Evolutionary conservation across 30 jellyfish, hydroid and myxozoan genomes (phyloP).

Genomic region (Turritopsis dohrnii): DNA sequence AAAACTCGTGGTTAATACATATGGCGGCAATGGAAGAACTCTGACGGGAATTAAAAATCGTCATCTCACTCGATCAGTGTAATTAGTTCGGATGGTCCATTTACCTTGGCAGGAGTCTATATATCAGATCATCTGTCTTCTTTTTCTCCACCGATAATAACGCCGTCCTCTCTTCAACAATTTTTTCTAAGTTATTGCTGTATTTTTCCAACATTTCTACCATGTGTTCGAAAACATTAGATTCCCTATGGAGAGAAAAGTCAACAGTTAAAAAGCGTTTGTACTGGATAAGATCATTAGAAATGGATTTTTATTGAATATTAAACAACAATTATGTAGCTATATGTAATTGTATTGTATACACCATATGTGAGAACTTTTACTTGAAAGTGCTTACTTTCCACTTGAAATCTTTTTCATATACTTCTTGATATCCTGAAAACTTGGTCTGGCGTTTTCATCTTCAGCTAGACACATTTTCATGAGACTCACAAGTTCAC

Average conservation of each 20-base stretch:
- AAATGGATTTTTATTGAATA: too few species aligned
- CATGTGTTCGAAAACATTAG: slow-evolving; percentile 29
- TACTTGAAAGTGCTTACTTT: slow-evolving; percentile 12
- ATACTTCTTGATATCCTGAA: not conserved
- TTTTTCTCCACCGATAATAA: slow-evolving; percentile 10
- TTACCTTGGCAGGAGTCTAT: slow-evolving; percentile 29
- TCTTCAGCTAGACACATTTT: slow-evolving; percentile 19
- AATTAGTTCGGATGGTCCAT: too few species aligned
- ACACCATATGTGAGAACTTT: too few species aligned
- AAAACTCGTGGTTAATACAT: too few species aligned
- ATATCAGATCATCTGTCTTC: slow-evolving; percentile 25
- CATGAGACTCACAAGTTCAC: slow-evolving; percentile 12
- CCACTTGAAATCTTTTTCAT: slow-evolving; percentile 15
- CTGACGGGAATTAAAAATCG: not conserved
- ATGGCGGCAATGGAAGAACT: too few species aligned
- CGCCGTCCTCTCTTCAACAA: slow-evolving; percentile 28
- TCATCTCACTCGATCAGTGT: too few species aligned
- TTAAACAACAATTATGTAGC: too few species aligned
- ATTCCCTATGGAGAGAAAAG: slow-evolving; percentile 10
- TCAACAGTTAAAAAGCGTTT: too few species aligned
- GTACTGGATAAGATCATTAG: too few species aligned
- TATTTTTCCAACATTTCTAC: slow-evolving; percentile 28
- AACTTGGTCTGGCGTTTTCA: slow-evolving; percentile 14
- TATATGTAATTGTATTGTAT: too few species aligned
- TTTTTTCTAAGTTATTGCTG: slow-evolving; percentile 25